phyloP scores from a whole-genome alignment of 1,140 invertebrate genomes.

The Brachionus angularis region DNA sequence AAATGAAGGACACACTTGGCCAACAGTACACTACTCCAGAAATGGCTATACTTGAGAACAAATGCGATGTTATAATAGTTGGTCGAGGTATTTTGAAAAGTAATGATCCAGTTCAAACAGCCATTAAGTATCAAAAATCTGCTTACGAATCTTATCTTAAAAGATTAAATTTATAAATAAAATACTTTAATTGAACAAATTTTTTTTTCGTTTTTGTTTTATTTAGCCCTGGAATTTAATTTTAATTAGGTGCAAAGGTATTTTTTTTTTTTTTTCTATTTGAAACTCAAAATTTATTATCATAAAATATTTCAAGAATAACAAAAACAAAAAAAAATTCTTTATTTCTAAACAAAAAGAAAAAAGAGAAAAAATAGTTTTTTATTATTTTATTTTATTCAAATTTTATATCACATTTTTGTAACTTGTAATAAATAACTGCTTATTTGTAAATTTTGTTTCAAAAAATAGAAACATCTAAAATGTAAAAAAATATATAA shows the following conservation, averaged over 20 bases:
- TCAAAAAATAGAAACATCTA: too few relatives aligned
- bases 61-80: conserved; percentile 86
- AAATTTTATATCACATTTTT: too few relatives aligned
- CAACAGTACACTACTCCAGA: conserved; percentile 79
- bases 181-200: neutral
- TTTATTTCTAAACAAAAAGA: too few relatives aligned
- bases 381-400: too few relatives aligned
- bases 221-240: too few relatives aligned
- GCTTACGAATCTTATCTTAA: conserved; percentile 71
- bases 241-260: neutral
- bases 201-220: too few relatives aligned
- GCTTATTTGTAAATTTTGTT: too few relatives aligned
- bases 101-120: conserved; percentile 64
- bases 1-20: conserved; percentile 57
- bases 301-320: neutral
- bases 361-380: too few relatives aligned
- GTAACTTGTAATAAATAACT: too few relatives aligned
- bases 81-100: conserved; percentile 79
- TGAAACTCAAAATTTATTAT: too few relatives aligned
- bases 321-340: neutral
- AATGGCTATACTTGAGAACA: conserved; percentile 70
- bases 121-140: conserved; percentile 68
- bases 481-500: too few relatives aligned
- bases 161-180: conserved; percentile 13
- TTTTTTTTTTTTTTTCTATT: neutral